Evolutionary conservation across 2,888 invertebrate species (phyloP).

Genomic region (Erynnis tages): DNA sequence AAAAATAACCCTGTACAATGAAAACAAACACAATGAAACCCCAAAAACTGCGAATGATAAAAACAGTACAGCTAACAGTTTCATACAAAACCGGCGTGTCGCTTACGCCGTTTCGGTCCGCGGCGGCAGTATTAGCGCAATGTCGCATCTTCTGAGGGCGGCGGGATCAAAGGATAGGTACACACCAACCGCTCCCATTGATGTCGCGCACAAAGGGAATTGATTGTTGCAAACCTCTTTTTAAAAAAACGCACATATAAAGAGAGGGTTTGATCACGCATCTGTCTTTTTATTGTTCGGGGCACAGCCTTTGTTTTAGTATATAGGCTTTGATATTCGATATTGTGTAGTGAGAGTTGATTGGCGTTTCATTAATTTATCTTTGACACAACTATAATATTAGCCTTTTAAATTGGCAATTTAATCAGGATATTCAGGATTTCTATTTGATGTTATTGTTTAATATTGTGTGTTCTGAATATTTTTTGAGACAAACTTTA

Average conservation of each 20-base stretch:
- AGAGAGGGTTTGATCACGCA: conserved; percentile 67
- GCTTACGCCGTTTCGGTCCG: conserved; percentile 60
- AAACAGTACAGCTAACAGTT: conserved; percentile 4
- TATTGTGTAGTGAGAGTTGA: conserved; percentile 28
- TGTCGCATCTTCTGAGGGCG: conserved; percentile 79
- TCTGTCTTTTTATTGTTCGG: conserved; percentile 49
- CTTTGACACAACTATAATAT: not conserved
- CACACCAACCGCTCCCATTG: conserved; percentile 79
- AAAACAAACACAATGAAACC: too few relatives aligned
- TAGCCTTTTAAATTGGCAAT: not conserved
- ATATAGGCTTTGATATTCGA: conserved; percentile 29
- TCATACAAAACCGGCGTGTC: conserved; percentile 33
- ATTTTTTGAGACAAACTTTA: too few relatives aligned
- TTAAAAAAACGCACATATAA: conserved; percentile 51
- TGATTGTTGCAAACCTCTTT: conserved; percentile 80
- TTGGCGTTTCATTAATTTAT: conserved; percentile 23
- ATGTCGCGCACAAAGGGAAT: conserved; percentile 80
- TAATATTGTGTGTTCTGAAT: too few relatives aligned
- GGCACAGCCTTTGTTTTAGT: conserved; percentile 24
- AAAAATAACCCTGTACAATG: too few relatives aligned
- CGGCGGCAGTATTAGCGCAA: conserved; percentile 71
- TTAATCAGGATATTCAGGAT: not conserved
- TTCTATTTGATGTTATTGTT: too few relatives aligned
- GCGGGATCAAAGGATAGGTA: conserved; percentile 80
- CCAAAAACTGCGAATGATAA: too few relatives aligned